Evolutionary conservation across 2,888 invertebrate species (phyloP).

Genomic region (Euzophera pinguis): DNA sequence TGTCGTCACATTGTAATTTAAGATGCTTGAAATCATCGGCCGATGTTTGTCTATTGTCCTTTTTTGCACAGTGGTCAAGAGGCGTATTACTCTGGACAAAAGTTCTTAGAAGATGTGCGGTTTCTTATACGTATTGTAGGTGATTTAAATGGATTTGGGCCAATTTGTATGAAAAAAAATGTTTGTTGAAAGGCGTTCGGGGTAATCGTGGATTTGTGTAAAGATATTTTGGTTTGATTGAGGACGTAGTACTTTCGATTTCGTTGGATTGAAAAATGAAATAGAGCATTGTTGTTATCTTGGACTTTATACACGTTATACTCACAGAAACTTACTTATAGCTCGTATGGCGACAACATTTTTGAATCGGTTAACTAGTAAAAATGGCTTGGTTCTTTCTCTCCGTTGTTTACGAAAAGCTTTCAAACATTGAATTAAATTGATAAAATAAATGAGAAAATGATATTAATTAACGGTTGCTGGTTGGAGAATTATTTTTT

Average conservation of each 20-base stretch:
- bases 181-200: slow-evolving; percentile 24
- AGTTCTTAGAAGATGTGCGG: slow-evolving; percentile 23
- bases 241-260: slow-evolving; percentile 2
- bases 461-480: too few relatives aligned
- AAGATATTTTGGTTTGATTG: slow-evolving; percentile 4
- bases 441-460: too few relatives aligned
- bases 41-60: slow-evolving; percentile 21
- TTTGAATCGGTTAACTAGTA: too few relatives aligned
- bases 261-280: not conserved
- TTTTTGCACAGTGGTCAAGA: slow-evolving; percentile 24
- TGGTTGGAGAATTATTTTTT: too few relatives aligned
- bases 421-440: too few relatives aligned
- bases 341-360: too few relatives aligned
- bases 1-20: slow-evolving; percentile 28
- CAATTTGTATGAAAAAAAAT: slow-evolving; percentile 14
- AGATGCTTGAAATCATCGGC: slow-evolving; percentile 23
- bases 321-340: too few relatives aligned
- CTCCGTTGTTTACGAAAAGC: too few relatives aligned
- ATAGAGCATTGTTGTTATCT: too few relatives aligned
- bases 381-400: too few relatives aligned
- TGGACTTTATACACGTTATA: too few relatives aligned
- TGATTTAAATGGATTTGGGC: slow-evolving; percentile 19
- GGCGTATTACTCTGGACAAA: slow-evolving; percentile 10
- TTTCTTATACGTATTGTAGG: slow-evolving; percentile 17
- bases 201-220: slow-evolving; percentile 13